These are phyloP conservation scores for Dendrolimus pini DNA, from an alignment of 2,888 invertebrate genomes.

Conservation along the genomic window DNA sequence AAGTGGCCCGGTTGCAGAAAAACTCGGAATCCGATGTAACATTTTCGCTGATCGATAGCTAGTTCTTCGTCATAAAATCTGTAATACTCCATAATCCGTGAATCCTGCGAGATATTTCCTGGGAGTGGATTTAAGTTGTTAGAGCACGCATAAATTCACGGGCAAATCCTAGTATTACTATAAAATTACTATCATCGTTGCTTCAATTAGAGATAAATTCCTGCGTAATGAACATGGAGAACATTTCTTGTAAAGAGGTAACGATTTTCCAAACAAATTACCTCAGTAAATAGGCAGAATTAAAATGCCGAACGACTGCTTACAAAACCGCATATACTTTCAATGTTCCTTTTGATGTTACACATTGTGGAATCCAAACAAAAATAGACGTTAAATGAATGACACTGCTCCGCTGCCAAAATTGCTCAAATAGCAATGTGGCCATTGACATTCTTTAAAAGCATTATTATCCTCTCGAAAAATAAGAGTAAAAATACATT, in stretches of 20 bases:
- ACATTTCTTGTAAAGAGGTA: background rate
- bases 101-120: too few relatives aligned
- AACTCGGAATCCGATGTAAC: too few relatives aligned
- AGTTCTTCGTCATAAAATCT: too few relatives aligned
- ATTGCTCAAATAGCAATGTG: slow-evolving; percentile 63
- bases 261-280: background rate
- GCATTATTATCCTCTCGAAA: background rate
- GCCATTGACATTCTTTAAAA: slow-evolving; percentile 50
- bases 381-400: slow-evolving; percentile 68
- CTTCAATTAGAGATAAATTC: too few relatives aligned
- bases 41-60: too few relatives aligned
- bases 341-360: slow-evolving; percentile 36
- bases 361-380: slow-evolving; percentile 47
- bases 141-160: too few relatives aligned
- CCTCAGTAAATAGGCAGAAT: background rate
- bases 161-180: too few relatives aligned
- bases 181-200: too few relatives aligned
- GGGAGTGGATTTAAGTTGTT: too few relatives aligned
- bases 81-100: too few relatives aligned
- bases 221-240: too few relatives aligned
- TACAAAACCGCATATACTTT: slow-evolving; percentile 25
- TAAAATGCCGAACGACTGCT: slow-evolving; percentile 15
- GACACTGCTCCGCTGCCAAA: slow-evolving; percentile 64
- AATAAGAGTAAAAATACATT: background rate
- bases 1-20: too few relatives aligned